Base-by-base conservation (phyloP, 2,113 vertebrate genomes). In the Tamias sibiricus region DNA sequence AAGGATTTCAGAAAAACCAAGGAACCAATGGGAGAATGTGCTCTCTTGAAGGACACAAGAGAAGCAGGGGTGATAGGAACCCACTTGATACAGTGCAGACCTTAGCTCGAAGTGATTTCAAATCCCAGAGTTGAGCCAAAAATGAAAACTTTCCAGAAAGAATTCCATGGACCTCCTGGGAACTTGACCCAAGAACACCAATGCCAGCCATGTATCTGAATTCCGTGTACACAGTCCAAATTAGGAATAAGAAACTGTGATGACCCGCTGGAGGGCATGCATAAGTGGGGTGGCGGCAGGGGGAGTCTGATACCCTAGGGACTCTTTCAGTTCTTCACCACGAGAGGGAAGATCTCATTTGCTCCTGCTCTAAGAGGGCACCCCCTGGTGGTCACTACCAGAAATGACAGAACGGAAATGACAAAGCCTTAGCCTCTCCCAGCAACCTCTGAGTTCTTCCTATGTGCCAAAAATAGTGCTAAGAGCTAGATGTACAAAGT, bases 341-440 rank as follows among this genome's bases (percentile, higher is more conserved):
- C 26, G 4, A 28, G 28, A n/a, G n/a, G n/a, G n/a, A 54, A 16
- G 42, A 42, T 28, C 20, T 30, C 71, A 49, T 42, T 49, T 76
- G 32, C 13, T 69, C 17, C 69, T 40, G 26, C 7, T 91, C 95
- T 91, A 42, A 24, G 52, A 96, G 94, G 77, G 52, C 64, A 66
- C 90, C 95, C 86, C 83, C 96, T 96, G 52, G 86, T 91, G 95
- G 87, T 90, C 66, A 37, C 89, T 83, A 96, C 80, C 93, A 86
- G 91, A 93, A 94, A 93, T 47, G 79, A 89, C 87, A 84, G 32
- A 1, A 4, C 74, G 14, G 52, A 84, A 76, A n/a, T 89, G 19
- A n/a, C 59, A 76, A 87, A 47, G 22, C 32, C n/a, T n/a, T 0
- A 8, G 12, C 13, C 11, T 90, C 69, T 94, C 68, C 8, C 19